Base-by-base conservation (phyloP, 1,140 invertebrate genomes). In the Odontomachus brunneus region DNA sequence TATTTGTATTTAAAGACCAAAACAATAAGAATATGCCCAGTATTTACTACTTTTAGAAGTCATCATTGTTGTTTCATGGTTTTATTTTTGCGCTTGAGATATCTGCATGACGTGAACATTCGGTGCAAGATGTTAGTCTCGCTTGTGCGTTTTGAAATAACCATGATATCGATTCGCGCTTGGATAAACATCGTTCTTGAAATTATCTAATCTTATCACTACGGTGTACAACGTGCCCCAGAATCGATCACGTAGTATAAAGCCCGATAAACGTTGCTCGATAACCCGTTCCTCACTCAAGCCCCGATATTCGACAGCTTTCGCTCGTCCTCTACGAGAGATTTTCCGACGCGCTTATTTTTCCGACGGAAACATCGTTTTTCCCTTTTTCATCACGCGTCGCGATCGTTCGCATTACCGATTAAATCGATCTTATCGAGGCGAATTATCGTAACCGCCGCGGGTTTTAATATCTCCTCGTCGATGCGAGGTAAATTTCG, bases 141-240 rank as follows among this genome's bases (percentile, higher is more conserved):
- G n/a, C 17, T 62, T 17, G 71, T 48, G n/a, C 24, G 14, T 22
- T 29, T 24, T 72, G n/a, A 55, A 65, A 14, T 44, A 29, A 67
- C 38, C 24, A 15, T 49, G 51, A 19, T 85, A 88, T 88, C 86
- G 86, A 88, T 88, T 74, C 65, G 65, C 19, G 33, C 14, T 12
- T 82, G 72, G 69, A 85, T 84, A 87, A 87, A 88, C 19, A 62
- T 63, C 44, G 65, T 53, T 88, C 55, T n/a, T 48, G 7, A 48
- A 48, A 69, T 88, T 88, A 88, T 88, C 87, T 88, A 88, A 88
- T 88, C 87, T 88, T 88, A 88, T 88, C 83, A 22, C 26, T 26
- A 65, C 38, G 38, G 51, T 57, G 29, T 11, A 44, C 29, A 44
- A 44, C 38, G 19, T 59, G 29, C 48, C 33, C 53, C 33, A 59